phyloP scores from a whole-genome alignment of 2,113 vertebrate species.

The Melospiza georgiana region DNA sequence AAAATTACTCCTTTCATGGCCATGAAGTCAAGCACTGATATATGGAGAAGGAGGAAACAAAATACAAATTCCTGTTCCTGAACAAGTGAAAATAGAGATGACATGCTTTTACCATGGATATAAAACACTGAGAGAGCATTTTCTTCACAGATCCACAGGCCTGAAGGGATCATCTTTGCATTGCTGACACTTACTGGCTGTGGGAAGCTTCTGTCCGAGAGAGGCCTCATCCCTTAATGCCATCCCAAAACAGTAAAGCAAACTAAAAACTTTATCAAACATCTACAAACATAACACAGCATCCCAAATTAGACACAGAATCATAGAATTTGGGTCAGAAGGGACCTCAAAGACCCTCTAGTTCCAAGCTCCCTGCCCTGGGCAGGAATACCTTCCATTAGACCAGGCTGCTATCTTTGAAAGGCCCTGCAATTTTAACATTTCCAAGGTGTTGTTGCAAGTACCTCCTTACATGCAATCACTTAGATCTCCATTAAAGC shows the following conservation, averaged over 20 bases:
- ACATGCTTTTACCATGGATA: background rate
- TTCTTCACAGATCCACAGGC: background rate
- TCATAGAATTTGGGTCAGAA: background rate
- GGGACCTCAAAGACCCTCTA: background rate
- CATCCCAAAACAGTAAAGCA: background rate
- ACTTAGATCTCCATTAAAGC: background rate
- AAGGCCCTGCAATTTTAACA: background rate
- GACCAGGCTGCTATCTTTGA: background rate
- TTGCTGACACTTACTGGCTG: background rate
- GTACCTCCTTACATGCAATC: background rate
- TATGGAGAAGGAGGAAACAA: accelerated
- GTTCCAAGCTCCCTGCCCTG: background rate
- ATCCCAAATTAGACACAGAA: background rate
- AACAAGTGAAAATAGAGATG: background rate
- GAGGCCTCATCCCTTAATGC: background rate
- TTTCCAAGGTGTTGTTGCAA: background rate
- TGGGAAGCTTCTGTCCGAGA: background rate
- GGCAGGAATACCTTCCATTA: background rate
- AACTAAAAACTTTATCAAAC: background rate
- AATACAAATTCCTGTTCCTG: background rate
- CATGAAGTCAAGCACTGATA: background rate
- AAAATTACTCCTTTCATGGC: background rate
- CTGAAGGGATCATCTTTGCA: background rate
- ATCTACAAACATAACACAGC: background rate
- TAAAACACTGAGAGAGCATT: background rate